Evolutionary conservation across 2,113 vertebrate species (phyloP), one percentile per base, ranked within the genome.

Genomic region (Leucoraja erinaceus): DNA sequence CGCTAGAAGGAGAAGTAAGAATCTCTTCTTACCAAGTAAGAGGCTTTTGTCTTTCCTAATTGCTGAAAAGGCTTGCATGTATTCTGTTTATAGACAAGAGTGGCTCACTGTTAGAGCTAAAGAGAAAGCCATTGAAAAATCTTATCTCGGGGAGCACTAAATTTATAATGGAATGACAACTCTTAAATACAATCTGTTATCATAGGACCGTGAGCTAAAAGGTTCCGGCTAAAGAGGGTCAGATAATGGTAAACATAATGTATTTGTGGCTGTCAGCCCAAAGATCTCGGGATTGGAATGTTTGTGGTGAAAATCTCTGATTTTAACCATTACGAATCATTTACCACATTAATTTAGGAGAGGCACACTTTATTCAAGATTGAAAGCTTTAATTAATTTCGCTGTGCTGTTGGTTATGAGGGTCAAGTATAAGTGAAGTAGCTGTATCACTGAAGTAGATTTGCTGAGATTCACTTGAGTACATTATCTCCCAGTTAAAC

Each of bases 111-210:
- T 72, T 88, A 31, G 12, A 72, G 68, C 16, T 74, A 33, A 72
- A 72, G 68, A 74, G 90, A 54, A 91, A 91, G 33, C 68, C 66
- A 25, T 25, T 70, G n/a, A 70, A 61, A 18, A 90, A 90, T 90
- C 63, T 70, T 70, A 90, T 90, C 86, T 90, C 86, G 22, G 90
- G 68, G 90, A 91, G 16, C 68, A 72, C 38, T 74, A 91, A 72
- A 91, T 91, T 91, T 72, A 90, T 54, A 47, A 91, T 74, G 68
- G 90, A 91, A 72, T 91, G 90, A 74, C 22, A 12, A 91, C 8
- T 91, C 90, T 91, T 74, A 72, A 91, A 91, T 74, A 20, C 68
- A 14, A 20, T 72, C n/a, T 20, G 90, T 72, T 91, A 91, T 91
- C 90, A 14, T 74, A 11, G 33, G 68, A 72, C 33, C 33, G 28